Percentiles rank a stretch among this genome's conserved stretches.
Evolutionary conservation across 2,797 vertebrate genomes (phyloP).

Genomic region (Gadopsis marmoratus): DNA sequence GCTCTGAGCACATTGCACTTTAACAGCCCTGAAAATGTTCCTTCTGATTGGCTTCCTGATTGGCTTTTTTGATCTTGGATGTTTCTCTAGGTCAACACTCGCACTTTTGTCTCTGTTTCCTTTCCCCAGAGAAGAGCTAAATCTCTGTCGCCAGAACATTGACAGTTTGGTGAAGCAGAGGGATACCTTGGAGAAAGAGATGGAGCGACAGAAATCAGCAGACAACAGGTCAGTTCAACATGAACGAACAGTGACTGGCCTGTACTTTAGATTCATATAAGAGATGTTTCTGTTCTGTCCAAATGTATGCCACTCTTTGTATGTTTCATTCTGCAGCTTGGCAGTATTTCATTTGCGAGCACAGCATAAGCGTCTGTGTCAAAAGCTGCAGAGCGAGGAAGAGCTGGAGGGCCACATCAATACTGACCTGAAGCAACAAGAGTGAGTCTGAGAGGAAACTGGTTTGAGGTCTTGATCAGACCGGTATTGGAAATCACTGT

Average conservation of each 20-base stretch:
- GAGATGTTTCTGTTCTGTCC: neutral
- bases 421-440: conserved; percentile 74
- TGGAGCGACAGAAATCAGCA: conserved; percentile 75
- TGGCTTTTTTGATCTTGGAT: neutral
- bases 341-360: conserved; percentile 83
- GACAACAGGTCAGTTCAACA: conserved; percentile 83
- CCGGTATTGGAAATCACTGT: neutral
- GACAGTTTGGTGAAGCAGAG: conserved; percentile 80
- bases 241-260: neutral
- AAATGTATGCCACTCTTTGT: neutral
- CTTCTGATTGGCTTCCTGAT: neutral
- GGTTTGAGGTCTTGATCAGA: conserved; percentile 38
- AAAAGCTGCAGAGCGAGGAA: conserved; percentile 83
- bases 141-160: conserved; percentile 80
- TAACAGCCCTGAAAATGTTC: conserved; percentile 19
- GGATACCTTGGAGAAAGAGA: conserved; percentile 78
- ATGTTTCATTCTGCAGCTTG: conserved; percentile 73
- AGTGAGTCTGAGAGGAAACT: conserved; percentile 76
- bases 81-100: conserved; percentile 31
- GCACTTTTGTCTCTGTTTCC: conserved; percentile 20
- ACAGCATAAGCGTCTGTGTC: conserved; percentile 75
- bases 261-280: neutral
- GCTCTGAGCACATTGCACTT: conserved; percentile 17
- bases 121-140: conserved; percentile 81
- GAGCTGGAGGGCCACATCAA: conserved; percentile 78